Base-by-base conservation (phyloP, 1,140 invertebrate genomes). In the Tetragonula clypearis region DNA sequence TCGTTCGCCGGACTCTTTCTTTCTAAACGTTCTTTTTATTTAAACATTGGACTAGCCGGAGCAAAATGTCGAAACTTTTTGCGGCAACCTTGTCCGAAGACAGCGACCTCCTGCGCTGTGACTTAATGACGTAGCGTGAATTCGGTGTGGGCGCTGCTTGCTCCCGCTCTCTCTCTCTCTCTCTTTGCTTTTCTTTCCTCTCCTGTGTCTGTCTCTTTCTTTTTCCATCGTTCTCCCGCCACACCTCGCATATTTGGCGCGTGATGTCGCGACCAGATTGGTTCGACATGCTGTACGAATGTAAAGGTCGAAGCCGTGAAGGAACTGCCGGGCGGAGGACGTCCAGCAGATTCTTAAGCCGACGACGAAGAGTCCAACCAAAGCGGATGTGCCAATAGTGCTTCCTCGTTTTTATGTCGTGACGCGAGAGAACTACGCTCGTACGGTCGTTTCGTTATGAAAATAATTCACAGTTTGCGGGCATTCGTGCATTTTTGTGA, bases 211-310 rank as follows among this genome's bases (percentile, higher is more conserved):
- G 19, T 62, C 60, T 80, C 21, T 56, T 35, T 35, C 26, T 62
- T 71, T 62, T 74, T 78, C 55, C 86, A 49, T 80, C 77, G 81
- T 86, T 85, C 80, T 86, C 88, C 87, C 89, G 92, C 92, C 93
- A 94, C 93, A 92, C 93, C 93, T 94, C 93, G 91, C 93, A 94
- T 94, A 94, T 94, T 94, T 94, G 92, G 92, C 92, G 92, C 93
- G 92, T 94, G 92, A 94, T 93, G 92, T 89, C 93, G 92, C 90
- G 89, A 92, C 90, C 89, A 89, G 91, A 91, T 92, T 90, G 92
- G 90, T 92, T 92, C 91, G 88, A 91, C 88, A 90, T 87, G 84
- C 87, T 88, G 87, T 90, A 90, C 90, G 82, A 90, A 90, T 88
- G 90, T 90, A 90, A 90, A 90, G 90, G 90, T 91, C 87, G 88